Percentiles rank a stretch among this genome's conserved stretches.
phyloP scores from a whole-genome alignment of 2,797 vertebrate species.

The Myripristis murdjan region DNA sequence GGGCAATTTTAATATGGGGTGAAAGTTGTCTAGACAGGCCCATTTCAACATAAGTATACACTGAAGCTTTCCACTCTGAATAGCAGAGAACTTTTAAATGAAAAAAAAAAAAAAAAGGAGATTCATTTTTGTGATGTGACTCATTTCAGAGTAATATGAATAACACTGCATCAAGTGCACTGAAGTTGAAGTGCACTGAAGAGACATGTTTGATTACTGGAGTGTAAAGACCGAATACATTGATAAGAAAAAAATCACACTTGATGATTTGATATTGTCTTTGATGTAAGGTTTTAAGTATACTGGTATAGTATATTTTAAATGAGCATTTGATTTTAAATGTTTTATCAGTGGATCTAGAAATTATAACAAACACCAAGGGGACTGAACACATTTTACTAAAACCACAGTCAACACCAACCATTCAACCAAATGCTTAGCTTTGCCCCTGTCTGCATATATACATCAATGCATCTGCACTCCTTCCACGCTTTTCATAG shows the following conservation, averaged over 20 bases:
- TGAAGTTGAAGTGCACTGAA: neutral
- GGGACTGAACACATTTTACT: constrained; percentile 20
- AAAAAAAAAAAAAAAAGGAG: neutral
- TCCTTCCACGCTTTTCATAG: constrained; percentile 66
- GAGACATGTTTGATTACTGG: neutral
- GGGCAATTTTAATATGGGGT: no score
- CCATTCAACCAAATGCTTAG: constrained; percentile 37
- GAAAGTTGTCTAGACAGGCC: no score
- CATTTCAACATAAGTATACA: neutral
- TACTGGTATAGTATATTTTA: neutral
- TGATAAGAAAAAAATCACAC: neutral
- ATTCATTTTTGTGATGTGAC: neutral
- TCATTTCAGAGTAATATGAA: neutral
- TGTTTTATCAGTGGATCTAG: constrained; percentile 3
- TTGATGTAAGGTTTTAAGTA: neutral
- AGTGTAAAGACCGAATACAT: neutral
- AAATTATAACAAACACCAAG: constrained; percentile 21
- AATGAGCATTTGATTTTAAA: neutral
- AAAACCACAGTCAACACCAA: neutral
- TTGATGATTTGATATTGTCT: neutral
- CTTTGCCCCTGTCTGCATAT: constrained; percentile 47
- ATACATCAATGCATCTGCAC: constrained; percentile 56
- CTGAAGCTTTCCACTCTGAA: neutral
- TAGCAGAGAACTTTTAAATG: neutral
- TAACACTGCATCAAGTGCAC: neutral